phyloP scores from a whole-genome alignment of 1,140 invertebrate genomes.

The Brachionus manjavacas region DNA sequence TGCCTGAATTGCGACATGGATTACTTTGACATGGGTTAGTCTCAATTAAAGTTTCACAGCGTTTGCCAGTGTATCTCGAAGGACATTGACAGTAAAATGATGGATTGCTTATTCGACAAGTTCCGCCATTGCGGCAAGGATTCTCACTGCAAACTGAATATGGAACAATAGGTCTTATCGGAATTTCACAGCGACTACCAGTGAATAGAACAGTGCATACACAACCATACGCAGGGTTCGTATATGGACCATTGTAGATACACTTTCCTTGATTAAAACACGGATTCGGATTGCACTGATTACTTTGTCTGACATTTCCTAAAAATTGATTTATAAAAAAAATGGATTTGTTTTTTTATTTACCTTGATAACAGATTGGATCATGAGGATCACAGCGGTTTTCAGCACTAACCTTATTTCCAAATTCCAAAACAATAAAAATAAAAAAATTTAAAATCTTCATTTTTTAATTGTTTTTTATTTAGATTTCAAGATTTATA shows the following conservation, averaged over 20 bases:
- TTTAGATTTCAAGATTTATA: not conserved
- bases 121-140: slow-evolving; percentile 17
- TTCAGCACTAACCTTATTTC: not conserved
- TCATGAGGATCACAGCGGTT: not conserved
- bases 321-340: not conserved
- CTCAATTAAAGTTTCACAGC: slow-evolving; percentile 62
- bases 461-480: not conserved
- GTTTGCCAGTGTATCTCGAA: slow-evolving; percentile 60
- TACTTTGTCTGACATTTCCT: not conserved
- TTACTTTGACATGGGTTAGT: not conserved
- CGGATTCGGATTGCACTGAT: not conserved
- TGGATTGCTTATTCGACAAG: not conserved
- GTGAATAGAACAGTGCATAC: not conserved
- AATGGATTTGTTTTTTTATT: not conserved
- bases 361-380: not conserved
- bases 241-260: not conserved
- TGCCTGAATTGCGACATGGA: not conserved
- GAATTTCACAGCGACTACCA: not conserved
- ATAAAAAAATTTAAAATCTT: not conserved
- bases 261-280: not conserved
- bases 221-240: not conserved
- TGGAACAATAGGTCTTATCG: not conserved
- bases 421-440: not conserved
- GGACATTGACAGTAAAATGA: slow-evolving; percentile 74
- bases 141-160: not conserved